Evolutionary conservation across 2,113 vertebrate species (phyloP).

Genomic region (Struthio camelus): DNA sequence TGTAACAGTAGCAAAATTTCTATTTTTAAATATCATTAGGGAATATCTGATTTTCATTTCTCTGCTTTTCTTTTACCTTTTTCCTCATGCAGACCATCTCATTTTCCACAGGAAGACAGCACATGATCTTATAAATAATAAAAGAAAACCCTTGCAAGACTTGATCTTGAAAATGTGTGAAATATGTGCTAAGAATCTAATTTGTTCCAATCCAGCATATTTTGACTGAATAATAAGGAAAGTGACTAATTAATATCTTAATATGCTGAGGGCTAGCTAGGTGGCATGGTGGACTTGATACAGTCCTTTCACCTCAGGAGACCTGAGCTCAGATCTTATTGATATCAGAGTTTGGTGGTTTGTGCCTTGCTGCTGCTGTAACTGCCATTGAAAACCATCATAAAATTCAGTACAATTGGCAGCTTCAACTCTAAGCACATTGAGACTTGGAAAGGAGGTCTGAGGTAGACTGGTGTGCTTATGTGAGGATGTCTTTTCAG

Average conservation of each 20-base stretch:
- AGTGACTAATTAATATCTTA: constrained; percentile 81
- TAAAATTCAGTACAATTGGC: not conserved
- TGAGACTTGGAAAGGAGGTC: not conserved
- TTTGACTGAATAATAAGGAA: constrained; percentile 81
- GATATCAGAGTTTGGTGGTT: not conserved
- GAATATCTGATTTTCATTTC: constrained; percentile 88
- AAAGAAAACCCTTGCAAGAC: constrained; percentile 81
- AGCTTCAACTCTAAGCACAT: not conserved
- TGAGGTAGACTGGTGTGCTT: not conserved
- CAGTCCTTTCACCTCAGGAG: constrained; percentile 57
- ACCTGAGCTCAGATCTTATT: constrained; percentile 28
- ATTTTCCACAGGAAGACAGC: constrained; percentile 82
- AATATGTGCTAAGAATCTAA: constrained; percentile 85
- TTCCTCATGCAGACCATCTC: constrained; percentile 84
- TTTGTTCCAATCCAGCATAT: constrained; percentile 80
- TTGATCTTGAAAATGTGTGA: constrained; percentile 79
- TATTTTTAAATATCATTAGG: constrained; percentile 95
- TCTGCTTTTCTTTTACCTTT: constrained; percentile 88
- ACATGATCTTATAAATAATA: constrained; percentile 85
- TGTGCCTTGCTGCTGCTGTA: not conserved
- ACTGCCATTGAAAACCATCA: not conserved
- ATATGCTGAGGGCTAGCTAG: constrained; percentile 64
- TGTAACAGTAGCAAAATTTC: constrained; percentile 87
- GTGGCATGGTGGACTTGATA: constrained; percentile 45
- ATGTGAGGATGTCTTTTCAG: not conserved